Evolutionary conservation across 2,888 invertebrate species (phyloP).

Genomic region (Apamea epomidion): DNA sequence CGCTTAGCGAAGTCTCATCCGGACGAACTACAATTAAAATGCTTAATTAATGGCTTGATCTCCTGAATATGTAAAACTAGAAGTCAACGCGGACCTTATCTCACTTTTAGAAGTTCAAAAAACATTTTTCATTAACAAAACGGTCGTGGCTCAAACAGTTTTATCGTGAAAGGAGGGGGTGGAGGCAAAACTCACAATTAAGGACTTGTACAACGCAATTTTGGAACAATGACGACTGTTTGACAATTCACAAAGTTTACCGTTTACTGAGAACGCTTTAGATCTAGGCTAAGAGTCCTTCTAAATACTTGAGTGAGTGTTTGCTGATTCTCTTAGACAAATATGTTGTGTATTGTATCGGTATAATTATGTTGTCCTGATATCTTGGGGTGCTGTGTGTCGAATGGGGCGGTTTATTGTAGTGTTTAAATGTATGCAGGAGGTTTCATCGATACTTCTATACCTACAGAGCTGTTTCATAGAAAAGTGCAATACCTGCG

Average conservation of each 20-base stretch:
- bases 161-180: slow-evolving; percentile 37
- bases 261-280: slow-evolving; percentile 33
- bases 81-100: slow-evolving; percentile 50
- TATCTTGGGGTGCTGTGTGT: slow-evolving; percentile 7
- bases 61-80: slow-evolving; percentile 63
- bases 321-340: slow-evolving; percentile 49
- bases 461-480: not conserved
- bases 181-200: slow-evolving; percentile 58
- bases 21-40: slow-evolving; percentile 61
- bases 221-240: slow-evolving; percentile 61
- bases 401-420: not conserved
- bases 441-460: not conserved
- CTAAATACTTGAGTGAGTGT: slow-evolving; percentile 38
- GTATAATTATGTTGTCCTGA: slow-evolving; percentile 18
- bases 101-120: slow-evolving; percentile 57
- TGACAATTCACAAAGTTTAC: slow-evolving; percentile 62
- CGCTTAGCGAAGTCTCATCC: slow-evolving; percentile 40
- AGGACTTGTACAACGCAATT: slow-evolving; percentile 57
- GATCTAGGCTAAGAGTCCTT: slow-evolving; percentile 43
- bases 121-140: slow-evolving; percentile 66
- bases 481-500: no score
- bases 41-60: slow-evolving; percentile 60
- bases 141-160: slow-evolving; percentile 49
- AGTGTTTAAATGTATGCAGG: slow-evolving; percentile 13
- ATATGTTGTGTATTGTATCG: slow-evolving; percentile 28